Conservation (phyloP, 92 coral and sea anemone species). For the Galaxea fascicularis region DNA sequence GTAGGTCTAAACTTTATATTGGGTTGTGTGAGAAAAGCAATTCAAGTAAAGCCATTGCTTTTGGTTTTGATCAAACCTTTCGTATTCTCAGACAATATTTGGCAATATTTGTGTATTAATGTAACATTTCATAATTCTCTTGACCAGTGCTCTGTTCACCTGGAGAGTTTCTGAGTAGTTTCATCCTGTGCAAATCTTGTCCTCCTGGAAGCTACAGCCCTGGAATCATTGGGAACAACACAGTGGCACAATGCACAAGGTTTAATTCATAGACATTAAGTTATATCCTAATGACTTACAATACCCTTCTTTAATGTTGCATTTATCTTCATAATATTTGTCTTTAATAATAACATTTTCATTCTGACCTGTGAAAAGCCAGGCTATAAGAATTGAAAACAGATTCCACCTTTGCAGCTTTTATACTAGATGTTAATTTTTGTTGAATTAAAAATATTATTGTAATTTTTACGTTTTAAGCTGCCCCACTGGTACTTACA, state of each 20-base stretch:
- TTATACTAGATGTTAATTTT: not conserved
- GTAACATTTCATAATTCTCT: not conserved
- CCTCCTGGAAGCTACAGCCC: constrained; percentile 65
- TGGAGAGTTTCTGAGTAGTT: constrained; percentile 46
- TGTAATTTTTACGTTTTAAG: constrained; percentile 5
- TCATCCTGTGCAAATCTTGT: constrained; percentile 60
- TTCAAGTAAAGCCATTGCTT: no score
- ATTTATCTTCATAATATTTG: no score
- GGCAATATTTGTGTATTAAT: not conserved
- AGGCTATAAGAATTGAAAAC: not conserved
- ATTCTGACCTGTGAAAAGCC: not conserved
- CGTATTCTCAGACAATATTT: no score
- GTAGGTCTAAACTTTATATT: no score
- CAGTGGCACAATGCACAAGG: constrained; percentile 51
- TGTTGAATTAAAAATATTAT: no score
- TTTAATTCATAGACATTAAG: not conserved
- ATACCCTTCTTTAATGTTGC: no score
- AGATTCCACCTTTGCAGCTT: not conserved
- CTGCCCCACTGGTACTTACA: constrained; percentile 64
- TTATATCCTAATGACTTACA: no score
- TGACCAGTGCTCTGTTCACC: constrained; percentile 55
- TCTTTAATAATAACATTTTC: no score
- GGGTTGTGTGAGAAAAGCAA: no score
- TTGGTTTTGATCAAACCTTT: no score
- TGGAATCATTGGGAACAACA: constrained; percentile 49